Base-by-base conservation (phyloP, 2,113 vertebrate genomes). In the Gobiocypris rarus region DNA sequence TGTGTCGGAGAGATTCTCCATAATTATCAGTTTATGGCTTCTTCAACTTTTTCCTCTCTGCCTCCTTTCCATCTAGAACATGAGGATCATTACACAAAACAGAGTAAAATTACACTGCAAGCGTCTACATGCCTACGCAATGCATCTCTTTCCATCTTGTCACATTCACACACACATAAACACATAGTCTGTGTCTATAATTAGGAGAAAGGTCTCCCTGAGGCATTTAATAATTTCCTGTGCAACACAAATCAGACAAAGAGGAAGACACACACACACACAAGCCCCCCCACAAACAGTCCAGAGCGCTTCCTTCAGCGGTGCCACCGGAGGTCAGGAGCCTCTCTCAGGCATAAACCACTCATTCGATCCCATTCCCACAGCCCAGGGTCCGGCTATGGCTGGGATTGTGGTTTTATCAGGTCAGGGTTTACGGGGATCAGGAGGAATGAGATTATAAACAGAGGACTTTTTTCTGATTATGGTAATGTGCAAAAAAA, bases 21-120 rank as follows among this genome's bases (percentile, higher is more conserved):
- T 90, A 88, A 91, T 90, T 75, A 89, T 78, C 83, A 63, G 85
- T 88, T 89, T 82, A 84, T 84, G 31, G 41, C 75, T 71, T 34
- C 22, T 34, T 81, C 54, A n/a, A 61, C 82, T 81, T 86, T 77
- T 58, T 15, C 1, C 9, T 22, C 26, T 65, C 15, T 41, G 31
- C 52, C 63, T 45, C 43, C 14, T 76, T 84, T 50, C 59, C 48
- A 59, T 58, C 28, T 45, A n/a, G 78, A 41, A 75, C 83, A 63
- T 22, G 48, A 58, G 24, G 84, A 88, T 82, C 80, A 75, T 86
- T 84, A 56, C 75, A 73, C 63, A 61, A 79, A 81, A 81, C 84
- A 87, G 65, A 84, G 87, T 91, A 88, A 92, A 91, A 92, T 93
- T 92, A 94, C 89, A 89, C 90, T 91, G 88, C 92, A 91, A 91